These are phyloP conservation scores for Halichoerus grypus DNA, from an alignment of 2,113 vertebrate genomes.

Conservation along the genomic window DNA sequence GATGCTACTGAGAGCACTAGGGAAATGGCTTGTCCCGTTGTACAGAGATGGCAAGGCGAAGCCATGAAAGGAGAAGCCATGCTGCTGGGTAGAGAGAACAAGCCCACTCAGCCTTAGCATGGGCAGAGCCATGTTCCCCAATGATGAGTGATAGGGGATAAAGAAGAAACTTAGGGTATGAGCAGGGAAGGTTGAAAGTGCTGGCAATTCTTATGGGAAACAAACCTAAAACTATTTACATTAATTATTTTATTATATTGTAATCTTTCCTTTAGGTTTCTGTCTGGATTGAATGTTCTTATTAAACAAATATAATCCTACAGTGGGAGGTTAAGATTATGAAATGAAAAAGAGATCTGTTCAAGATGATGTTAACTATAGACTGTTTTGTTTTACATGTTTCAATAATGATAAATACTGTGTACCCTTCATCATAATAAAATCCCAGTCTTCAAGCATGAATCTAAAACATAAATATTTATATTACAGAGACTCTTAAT, in stretches of 20 bases:
- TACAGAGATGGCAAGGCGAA: not conserved
- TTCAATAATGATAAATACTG: not conserved
- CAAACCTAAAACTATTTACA: not conserved
- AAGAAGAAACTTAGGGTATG: not conserved
- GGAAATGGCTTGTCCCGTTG: not conserved
- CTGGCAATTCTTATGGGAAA: not conserved
- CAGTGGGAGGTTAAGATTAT: slow-evolving; percentile 22
- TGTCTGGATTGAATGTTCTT: slow-evolving; percentile 29
- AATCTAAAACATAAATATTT: slow-evolving; percentile 46
- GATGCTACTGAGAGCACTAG: not conserved
- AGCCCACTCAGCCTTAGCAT: not conserved
- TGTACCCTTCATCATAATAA: slow-evolving; percentile 42
- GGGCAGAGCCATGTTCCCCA: not conserved
- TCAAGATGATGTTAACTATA: not conserved
- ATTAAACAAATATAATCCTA: slow-evolving; percentile 8
- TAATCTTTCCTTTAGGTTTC: slow-evolving; percentile 41
- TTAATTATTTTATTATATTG: not conserved
- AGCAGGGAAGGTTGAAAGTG: not conserved
- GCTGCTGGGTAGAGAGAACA: rapidly evolving
- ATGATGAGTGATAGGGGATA: rapidly evolving
- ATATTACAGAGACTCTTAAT: slow-evolving; percentile 27
- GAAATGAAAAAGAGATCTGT: not conserved
- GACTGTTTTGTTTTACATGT: not conserved
- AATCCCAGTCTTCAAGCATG: slow-evolving; percentile 39
- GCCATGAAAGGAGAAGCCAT: not conserved